Percentiles rank a stretch among this genome's conserved stretches.
phyloP scores from a whole-genome alignment of 2,888 invertebrate genomes.

The Lampropteryx suffumata region DNA sequence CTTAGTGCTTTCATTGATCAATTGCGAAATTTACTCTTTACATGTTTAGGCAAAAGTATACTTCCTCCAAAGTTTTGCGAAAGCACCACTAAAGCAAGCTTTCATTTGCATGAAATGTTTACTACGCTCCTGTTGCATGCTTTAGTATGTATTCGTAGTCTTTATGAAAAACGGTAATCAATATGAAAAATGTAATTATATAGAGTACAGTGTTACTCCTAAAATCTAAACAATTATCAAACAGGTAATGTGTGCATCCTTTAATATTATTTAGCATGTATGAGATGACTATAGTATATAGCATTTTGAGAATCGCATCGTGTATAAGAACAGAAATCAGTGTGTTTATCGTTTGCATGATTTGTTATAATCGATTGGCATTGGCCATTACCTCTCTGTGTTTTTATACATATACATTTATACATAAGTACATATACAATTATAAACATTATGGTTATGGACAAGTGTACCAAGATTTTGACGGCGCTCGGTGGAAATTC shows the following conservation, averaged over 20 bases:
- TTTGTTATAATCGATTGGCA: slow-evolving; percentile 31
- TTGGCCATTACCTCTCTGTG: slow-evolving; percentile 10
- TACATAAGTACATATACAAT: slow-evolving; percentile 22
- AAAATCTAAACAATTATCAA: background rate
- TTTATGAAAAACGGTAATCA: no score
- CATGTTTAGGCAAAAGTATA: no score
- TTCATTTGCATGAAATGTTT: no score
- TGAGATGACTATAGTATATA: slow-evolving; percentile 19
- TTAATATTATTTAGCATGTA: slow-evolving; percentile 24
- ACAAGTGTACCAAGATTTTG: slow-evolving; percentile 20
- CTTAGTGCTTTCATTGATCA: slow-evolving; percentile 1
- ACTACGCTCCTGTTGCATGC: background rate
- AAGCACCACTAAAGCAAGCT: background rate
- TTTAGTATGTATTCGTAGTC: background rate
- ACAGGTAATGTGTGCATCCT: slow-evolving; percentile 26
- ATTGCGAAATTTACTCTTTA: no score
- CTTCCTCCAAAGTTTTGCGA: background rate
- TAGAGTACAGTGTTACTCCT: background rate
- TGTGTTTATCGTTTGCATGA: slow-evolving; percentile 41
- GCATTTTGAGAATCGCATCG: slow-evolving; percentile 38
- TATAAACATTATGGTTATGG: slow-evolving; percentile 22
- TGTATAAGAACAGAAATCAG: slow-evolving; percentile 28
- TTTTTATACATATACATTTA: slow-evolving; percentile 19
- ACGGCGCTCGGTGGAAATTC: background rate
- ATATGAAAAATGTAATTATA: background rate